A percentile compares a stretch with the other conserved stretches of the same genome.
phyloP scores from a whole-genome alignment of 2,888 invertebrate genomes.

The Atethmia centrago region DNA sequence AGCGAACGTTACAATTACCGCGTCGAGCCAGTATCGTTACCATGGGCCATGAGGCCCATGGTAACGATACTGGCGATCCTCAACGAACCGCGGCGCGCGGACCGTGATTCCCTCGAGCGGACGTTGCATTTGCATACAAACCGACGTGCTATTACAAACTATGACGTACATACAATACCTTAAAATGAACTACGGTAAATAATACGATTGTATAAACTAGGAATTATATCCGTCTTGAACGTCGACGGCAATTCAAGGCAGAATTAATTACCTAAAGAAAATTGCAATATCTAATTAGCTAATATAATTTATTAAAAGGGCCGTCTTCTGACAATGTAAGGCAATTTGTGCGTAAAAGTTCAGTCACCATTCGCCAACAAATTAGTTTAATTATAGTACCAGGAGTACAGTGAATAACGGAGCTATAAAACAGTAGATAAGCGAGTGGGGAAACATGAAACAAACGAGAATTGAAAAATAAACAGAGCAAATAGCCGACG shows the following conservation, averaged over 20 bases:
- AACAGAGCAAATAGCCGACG: conserved; percentile 69
- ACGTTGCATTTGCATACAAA: conserved; percentile 67
- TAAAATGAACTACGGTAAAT: conserved; percentile 30
- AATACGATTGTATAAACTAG: conserved; percentile 10
- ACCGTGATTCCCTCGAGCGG: conserved; percentile 57
- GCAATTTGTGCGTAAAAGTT: conserved; percentile 39
- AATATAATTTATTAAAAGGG: conserved; percentile 33
- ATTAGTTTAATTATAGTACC: conserved; percentile 42
- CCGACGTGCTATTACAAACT: conserved; percentile 46
- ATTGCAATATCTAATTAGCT: conserved; percentile 49
- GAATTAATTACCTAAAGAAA: conserved; percentile 35
- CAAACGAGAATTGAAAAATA: conserved; percentile 64
- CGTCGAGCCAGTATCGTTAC: conserved; percentile 14
- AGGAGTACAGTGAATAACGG: conserved; percentile 42
- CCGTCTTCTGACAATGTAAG: conserved; percentile 26
- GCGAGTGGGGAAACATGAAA: conserved; percentile 30
- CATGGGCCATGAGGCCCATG: background rate
- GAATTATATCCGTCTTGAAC: background rate
- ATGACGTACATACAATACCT: conserved; percentile 42
- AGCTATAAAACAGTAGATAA: conserved; percentile 49
- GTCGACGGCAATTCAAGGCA: conserved; percentile 9
- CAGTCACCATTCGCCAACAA: conserved; percentile 38
- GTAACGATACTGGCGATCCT: conserved; percentile 35
- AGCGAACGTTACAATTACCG: conserved; percentile 39
- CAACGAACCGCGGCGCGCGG: conserved; percentile 50